Base-by-base conservation (phyloP, 2,888 invertebrate genomes). In the Allophyes oxyacanthae region DNA sequence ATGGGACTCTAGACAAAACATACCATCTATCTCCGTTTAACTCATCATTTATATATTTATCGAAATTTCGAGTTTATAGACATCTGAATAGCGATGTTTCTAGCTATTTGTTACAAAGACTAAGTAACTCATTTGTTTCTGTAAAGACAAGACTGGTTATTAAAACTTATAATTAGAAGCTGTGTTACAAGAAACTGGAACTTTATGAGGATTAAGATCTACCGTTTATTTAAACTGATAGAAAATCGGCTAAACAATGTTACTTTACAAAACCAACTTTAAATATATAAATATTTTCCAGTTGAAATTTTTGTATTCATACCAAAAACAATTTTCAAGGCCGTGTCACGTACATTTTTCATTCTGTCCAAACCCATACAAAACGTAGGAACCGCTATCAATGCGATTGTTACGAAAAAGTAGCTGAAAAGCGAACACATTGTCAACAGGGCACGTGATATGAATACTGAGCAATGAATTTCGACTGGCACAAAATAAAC, bases 401-500 rank as follows among this genome's bases (percentile, higher is more conserved):
- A 51, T 42, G 44, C 15, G 41, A 67, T 59, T 64, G 67, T 59
- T 40, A 55, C 54, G 46, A 55, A 53, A 68, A 68, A 64, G 45
- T 55, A 38, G 67, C 54, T 46, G 51, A 64, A 64, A 69, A 64
- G 69, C 52, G 64, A 51, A 59, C 40, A 51, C 50, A 44, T 55
- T 44, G 59, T 67, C 64, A 50, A 54, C 20, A 34, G 33, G 36
- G 51, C 50, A 64, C 64, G 53, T 70, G 68, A 70, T 60, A 52
- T 60, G 70, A 69, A 64, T 67, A 54, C 45, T 53, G 53, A 45
- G 45, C 30, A 55, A 44, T 54, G 28, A 48, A 42, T 32, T 49
- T 56, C 34, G 8, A 45, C 9, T 48, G 10, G 3, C 7, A 34
- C n/a, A 15, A 6, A 36, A 38, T 42, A n/a, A 33, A 15, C n/a